Evolutionary conservation across 2,888 invertebrate genomes (phyloP).

Genomic region (Idaea straminata): DNA sequence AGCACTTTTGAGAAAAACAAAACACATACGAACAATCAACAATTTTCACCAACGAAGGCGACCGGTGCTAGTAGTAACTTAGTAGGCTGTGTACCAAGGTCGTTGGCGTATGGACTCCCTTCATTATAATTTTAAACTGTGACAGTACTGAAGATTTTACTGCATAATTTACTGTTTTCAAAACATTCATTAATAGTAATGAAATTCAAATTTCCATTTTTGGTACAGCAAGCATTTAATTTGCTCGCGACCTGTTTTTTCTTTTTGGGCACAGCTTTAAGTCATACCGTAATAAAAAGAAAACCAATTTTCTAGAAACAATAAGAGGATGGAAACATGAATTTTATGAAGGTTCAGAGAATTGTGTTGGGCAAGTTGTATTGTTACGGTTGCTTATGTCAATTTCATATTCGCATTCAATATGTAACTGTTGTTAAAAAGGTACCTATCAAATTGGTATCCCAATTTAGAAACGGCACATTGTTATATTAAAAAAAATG

Average conservation of each 20-base stretch:
- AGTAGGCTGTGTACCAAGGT: too few relatives aligned
- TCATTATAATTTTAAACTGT: too few relatives aligned
- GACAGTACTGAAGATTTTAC: too few relatives aligned
- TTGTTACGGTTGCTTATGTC: neutral
- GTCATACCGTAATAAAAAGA: conserved; percentile 17
- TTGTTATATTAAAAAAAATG: too few relatives aligned
- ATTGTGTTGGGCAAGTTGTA: conserved; percentile 2
- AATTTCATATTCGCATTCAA: neutral
- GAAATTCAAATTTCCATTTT: neutral
- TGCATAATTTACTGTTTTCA: too few relatives aligned
- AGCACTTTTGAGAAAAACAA: too few relatives aligned
- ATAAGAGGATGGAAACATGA: conserved; percentile 26
- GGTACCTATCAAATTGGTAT: too few relatives aligned
- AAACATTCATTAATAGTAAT: neutral
- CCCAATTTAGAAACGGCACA: too few relatives aligned
- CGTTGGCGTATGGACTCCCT: too few relatives aligned
- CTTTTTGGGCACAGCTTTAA: neutral
- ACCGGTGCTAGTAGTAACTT: too few relatives aligned
- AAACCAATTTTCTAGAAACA: conserved; percentile 27
- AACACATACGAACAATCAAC: too few relatives aligned
- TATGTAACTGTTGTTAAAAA: neutral
- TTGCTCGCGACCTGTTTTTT: neutral
- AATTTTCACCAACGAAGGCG: too few relatives aligned
- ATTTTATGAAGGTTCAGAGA: conserved; percentile 23
- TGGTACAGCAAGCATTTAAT: neutral